Evolutionary conservation across 2,113 vertebrate species (phyloP).

Genomic region (Myiagra hebetior): DNA sequence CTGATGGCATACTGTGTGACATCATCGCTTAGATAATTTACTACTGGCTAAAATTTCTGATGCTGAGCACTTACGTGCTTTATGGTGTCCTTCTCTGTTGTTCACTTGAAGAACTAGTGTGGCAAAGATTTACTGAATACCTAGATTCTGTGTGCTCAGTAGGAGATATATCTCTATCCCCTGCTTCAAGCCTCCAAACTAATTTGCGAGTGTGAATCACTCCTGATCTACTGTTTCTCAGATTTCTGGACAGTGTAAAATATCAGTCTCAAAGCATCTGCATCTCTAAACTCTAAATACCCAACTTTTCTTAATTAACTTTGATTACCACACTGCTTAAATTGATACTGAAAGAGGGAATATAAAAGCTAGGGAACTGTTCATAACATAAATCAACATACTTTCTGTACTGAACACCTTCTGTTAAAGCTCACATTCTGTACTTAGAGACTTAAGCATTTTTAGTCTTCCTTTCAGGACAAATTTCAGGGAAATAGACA

Average conservation of each 20-base stretch:
- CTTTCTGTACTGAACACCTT: conserved; percentile 5
- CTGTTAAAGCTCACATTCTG: conserved; percentile 40
- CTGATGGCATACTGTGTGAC: not conserved
- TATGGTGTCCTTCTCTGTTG: not conserved
- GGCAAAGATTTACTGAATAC: not conserved
- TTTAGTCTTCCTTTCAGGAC: conserved; percentile 41
- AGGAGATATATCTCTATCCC: not conserved
- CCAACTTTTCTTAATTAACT: conserved; percentile 58
- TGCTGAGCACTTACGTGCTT: not conserved
- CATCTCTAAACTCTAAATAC: conserved; percentile 19
- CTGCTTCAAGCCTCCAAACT: not conserved
- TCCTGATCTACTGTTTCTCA: not conserved
- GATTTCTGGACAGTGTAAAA: conserved; percentile 24
- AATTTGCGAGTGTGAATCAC: not conserved
- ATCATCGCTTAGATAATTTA: conserved; percentile 3
- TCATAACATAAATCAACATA: conserved; percentile 40
- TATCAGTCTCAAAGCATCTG: conserved; percentile 11
- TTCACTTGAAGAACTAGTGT: not conserved
- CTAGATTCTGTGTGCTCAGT: not conserved
- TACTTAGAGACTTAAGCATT: not conserved
- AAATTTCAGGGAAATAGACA: conserved; percentile 53
- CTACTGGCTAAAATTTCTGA: not conserved
- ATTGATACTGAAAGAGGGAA: conserved; percentile 14
- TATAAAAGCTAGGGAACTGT: conserved; percentile 26
- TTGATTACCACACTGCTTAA: conserved; percentile 19